Percentiles rank a stretch among this genome's conserved stretches.
Conservation (phyloP, 2,113 vertebrate genomes). For the Hylia prasina region DNA sequence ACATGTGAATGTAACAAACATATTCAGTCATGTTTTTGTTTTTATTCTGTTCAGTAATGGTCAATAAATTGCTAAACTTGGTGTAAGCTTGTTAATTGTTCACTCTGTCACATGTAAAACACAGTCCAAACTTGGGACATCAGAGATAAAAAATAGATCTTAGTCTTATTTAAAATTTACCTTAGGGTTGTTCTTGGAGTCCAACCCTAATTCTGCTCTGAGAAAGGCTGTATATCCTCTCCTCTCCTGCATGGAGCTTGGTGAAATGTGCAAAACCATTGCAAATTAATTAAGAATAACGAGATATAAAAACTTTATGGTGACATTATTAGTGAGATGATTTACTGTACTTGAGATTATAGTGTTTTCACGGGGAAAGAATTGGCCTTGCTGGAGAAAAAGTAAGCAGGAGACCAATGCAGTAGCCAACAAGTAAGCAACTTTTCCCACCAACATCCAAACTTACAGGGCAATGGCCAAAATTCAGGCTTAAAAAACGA, state of each 20-base stretch:
- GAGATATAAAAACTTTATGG: background rate
- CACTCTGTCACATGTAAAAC: background rate
- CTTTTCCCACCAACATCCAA: background rate
- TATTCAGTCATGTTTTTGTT: background rate
- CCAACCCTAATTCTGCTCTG: background rate
- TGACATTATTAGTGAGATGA: constrained; percentile 25
- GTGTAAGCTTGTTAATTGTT: background rate
- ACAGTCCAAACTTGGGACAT: background rate
- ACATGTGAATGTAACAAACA: background rate
- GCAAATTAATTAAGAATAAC: background rate
- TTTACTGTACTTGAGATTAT: constrained; percentile 6
- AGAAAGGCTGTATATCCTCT: background rate
- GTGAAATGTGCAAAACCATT: background rate
- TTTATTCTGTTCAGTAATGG: background rate
- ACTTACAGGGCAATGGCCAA: background rate
- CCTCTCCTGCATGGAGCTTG: background rate
- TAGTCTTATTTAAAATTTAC: background rate
- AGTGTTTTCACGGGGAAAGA: background rate
- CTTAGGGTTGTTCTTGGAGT: background rate
- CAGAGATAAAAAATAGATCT: background rate
- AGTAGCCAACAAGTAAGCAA: constrained; percentile 23
- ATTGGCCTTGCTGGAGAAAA: constrained; percentile 16
- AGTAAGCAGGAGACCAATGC: constrained; percentile 21
- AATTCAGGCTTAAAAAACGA: background rate
- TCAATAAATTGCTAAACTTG: background rate